These are phyloP conservation scores for Folsomia candida DNA, from an alignment of 2,888 invertebrate genomes.

Conservation along the genomic window DNA sequence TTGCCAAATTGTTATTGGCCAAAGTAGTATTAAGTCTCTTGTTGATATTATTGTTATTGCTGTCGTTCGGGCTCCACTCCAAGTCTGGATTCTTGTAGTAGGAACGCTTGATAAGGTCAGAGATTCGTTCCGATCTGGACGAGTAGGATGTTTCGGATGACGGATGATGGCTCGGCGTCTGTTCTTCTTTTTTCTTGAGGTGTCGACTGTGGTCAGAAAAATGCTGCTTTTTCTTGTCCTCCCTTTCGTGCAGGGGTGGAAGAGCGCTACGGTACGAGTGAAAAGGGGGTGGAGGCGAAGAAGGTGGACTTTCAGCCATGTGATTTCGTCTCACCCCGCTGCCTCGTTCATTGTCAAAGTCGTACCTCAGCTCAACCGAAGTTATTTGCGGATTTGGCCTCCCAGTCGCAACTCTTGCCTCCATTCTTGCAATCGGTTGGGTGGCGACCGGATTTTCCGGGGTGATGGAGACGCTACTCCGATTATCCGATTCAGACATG, in stretches of 20 bases:
- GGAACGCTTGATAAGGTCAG: constrained; percentile 25
- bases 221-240: neutral
- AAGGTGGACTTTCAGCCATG: too few relatives aligned
- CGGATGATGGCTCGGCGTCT: neutral
- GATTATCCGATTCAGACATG: constrained; percentile 36
- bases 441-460: constrained; percentile 41
- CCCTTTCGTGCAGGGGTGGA: neutral
- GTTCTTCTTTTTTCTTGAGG: neutral
- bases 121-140: neutral
- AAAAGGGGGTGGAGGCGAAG: too few relatives aligned
- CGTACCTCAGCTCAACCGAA: constrained; percentile 40
- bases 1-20: neutral
- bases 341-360: constrained; percentile 15
- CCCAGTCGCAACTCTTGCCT: constrained; percentile 37
- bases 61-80: neutral
- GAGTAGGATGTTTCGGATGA: constrained; percentile 3
- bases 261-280: neutral
- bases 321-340: neutral
- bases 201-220: too few relatives aligned
- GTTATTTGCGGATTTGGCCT: constrained; percentile 38
- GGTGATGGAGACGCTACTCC: constrained; percentile 44
- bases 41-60: neutral
- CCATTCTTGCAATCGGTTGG: constrained; percentile 35
- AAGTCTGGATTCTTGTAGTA: constrained; percentile 7
- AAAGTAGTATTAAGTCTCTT: neutral